phyloP scores from a whole-genome alignment of 2,113 vertebrate species.

The Actenoides lindsayi region DNA sequence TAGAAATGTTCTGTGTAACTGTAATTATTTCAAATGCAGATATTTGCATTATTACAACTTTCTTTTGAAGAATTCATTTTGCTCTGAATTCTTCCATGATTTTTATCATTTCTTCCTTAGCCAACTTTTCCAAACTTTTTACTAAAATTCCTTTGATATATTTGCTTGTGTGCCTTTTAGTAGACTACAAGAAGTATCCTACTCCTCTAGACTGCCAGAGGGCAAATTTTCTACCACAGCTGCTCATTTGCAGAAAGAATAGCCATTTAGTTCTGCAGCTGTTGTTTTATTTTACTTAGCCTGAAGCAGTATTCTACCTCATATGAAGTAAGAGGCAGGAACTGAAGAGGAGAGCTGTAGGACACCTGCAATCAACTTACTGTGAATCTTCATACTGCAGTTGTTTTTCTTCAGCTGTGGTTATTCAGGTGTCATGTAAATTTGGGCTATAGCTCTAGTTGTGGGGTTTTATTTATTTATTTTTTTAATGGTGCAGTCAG shows the following conservation, averaged over 20 bases:
- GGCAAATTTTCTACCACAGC: slow-evolving; percentile 49
- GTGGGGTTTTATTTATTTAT: neutral
- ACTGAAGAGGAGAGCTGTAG: slow-evolving; percentile 24
- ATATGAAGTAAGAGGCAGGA: slow-evolving; percentile 49
- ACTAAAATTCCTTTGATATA: neutral
- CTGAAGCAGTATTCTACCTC: slow-evolving; percentile 15
- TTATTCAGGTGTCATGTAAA: neutral
- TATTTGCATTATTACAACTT: slow-evolving; percentile 6
- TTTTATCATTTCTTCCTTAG: neutral
- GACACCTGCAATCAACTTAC: slow-evolving; percentile 30
- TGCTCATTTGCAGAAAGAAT: slow-evolving; percentile 55
- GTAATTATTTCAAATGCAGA: slow-evolving; percentile 24
- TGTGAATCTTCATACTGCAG: neutral
- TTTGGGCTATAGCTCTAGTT: neutral
- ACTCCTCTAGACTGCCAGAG: slow-evolving; percentile 25
- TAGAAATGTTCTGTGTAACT: neutral
- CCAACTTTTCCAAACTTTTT: neutral
- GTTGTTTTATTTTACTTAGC: slow-evolving; percentile 67
- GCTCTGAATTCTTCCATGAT: neutral
- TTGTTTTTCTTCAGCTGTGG: neutral
- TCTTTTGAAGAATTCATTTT: neutral
- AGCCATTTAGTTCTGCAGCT: slow-evolving; percentile 62
- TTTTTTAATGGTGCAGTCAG: neutral
- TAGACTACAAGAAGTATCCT: neutral
- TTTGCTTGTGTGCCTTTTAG: neutral